Base-by-base conservation (phyloP, 2,113 vertebrate genomes). In the Dendrocopos noguchii region DNA sequence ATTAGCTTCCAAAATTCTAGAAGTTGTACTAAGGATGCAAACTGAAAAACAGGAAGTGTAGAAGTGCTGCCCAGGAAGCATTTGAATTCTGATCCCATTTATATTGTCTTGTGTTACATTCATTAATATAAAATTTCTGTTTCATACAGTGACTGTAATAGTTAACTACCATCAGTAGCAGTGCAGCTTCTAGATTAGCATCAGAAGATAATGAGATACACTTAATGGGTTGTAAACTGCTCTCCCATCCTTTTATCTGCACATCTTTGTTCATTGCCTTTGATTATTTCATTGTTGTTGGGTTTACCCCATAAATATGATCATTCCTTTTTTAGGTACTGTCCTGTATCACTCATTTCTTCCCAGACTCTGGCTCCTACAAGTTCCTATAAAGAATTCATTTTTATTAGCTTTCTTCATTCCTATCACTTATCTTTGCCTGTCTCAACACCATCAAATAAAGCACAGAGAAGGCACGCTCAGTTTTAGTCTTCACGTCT, bases 181-280 rank as follows among this genome's bases (percentile, higher is more conserved):
- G 29, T 81, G 57, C 60, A 73, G 13, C n/a, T 77, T 76, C 33
- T 70, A 52, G 55, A 57, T 90, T 73, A 67, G 33, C 22, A 10
- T 72, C 81, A 85, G 34, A 60, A 66, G 53, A 64, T 27, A 57
- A 65, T n/a, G 56, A 80, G 56, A 63, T 14, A 47, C 7, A 29
- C 28, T 28, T 56, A 44, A 16, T 73, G 22, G 19, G 13, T 25
- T 81, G 9, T 63, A 73, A 66, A 65, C 12, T 82, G 33, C 7
- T 85, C 8, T 86, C 1, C 16, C 7, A 12, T 65, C 24, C 25
- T 64, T 50, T 60, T 5, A 0, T 76, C 36, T 1, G 0, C 24
- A 21, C 16, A 12, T 29, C 29, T 71, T 77, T 59, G 3, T 63
- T 53, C 4, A 0, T 67, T 77, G 39, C 28, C 10, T 85, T 19